Conservation (phyloP, 2,888 invertebrate species). For the Idaea dimidiata region DNA sequence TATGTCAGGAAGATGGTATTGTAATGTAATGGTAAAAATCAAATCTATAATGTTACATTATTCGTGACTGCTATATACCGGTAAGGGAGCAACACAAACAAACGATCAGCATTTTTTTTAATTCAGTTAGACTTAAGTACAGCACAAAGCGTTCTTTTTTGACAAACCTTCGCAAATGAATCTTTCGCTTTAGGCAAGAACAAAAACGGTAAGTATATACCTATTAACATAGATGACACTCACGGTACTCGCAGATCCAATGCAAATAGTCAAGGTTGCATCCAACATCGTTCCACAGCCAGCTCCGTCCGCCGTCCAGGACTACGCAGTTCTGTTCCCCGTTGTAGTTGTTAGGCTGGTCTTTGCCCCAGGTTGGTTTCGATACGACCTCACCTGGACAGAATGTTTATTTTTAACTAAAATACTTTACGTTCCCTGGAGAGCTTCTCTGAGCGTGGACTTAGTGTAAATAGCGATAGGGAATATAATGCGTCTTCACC, state of each 20-base stretch:
- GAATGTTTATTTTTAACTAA: neutral
- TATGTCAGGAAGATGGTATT: too few relatives aligned
- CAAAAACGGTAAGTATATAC: constrained; percentile 74
- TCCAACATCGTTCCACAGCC: constrained; percentile 97
- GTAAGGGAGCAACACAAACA: too few relatives aligned
- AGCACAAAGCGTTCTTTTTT: too few relatives aligned
- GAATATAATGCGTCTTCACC: too few relatives aligned
- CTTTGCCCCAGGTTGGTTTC: constrained; percentile 94
- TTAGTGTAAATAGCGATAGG: too few relatives aligned
- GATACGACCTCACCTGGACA: constrained; percentile 87
- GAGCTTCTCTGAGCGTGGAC: too few relatives aligned
- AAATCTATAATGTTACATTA: too few relatives aligned
- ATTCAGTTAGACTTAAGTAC: too few relatives aligned
- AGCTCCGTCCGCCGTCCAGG: constrained; percentile 92
- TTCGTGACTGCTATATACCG: too few relatives aligned
- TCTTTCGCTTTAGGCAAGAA: constrained; percentile 45
- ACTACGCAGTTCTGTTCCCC: constrained; percentile 98
- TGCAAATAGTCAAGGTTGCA: constrained; percentile 95
- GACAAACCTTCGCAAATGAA: constrained; percentile 22
- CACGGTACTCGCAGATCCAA: constrained; percentile 96
- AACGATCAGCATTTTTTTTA: too few relatives aligned
- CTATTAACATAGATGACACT: constrained; percentile 76
- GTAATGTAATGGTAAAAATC: too few relatives aligned
- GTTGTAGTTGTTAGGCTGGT: constrained; percentile 97
- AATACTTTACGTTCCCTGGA: too few relatives aligned